Conservation (phyloP, 2,797 vertebrate species). For the Acipenser ruthenus region DNA sequence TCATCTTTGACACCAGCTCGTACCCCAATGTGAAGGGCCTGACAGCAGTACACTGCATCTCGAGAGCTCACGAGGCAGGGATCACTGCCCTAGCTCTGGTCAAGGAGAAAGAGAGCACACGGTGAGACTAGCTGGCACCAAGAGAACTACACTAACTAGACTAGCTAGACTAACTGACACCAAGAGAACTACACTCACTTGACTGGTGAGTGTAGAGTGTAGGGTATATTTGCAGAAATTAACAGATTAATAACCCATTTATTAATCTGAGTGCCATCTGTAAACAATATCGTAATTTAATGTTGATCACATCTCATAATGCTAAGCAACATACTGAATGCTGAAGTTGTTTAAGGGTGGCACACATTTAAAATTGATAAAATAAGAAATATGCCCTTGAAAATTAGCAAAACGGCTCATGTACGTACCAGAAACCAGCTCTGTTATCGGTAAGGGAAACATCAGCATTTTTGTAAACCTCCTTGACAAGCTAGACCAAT, state of each 20-base stretch:
- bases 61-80: conserved; percentile 29
- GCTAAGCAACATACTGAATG: too few species aligned
- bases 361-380: too few species aligned
- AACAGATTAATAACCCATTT: too few species aligned
- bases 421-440: conserved; percentile 31
- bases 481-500: too few species aligned
- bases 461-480: background rate
- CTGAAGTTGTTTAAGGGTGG: too few species aligned
- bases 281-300: too few species aligned
- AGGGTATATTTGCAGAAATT: too few species aligned
- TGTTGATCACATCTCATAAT: too few species aligned
- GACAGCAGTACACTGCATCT: conserved; percentile 24
- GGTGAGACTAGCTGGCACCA: conserved; percentile 17
- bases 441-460: conserved; percentile 31
- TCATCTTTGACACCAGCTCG: conserved; percentile 36
- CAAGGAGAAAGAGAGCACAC: conserved; percentile 31
- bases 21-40: conserved; percentile 24
- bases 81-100: conserved; percentile 33
- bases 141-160: too few species aligned
- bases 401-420: conserved; percentile 11
- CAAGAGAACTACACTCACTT: conserved; percentile 9
- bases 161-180: background rate
- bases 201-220: background rate
- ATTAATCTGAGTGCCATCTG: too few species aligned
- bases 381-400: too few species aligned